These are phyloP conservation scores for Stegana nigrithorax DNA, from an alignment of 2,888 invertebrate species.

Conservation along the genomic window DNA sequence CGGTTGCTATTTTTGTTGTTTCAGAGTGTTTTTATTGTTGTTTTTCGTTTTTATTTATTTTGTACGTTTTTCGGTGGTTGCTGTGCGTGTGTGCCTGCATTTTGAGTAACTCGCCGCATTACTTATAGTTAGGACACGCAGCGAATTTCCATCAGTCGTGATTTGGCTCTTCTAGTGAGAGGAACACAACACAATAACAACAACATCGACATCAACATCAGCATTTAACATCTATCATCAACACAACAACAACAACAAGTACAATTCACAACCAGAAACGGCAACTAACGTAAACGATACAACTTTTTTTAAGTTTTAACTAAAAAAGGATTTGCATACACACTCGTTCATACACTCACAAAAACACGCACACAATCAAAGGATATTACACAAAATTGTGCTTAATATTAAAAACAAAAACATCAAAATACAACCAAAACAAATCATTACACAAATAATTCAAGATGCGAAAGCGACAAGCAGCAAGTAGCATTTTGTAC, in stretches of 20 bases:
- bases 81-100: not conserved
- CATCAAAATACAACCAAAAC: no score
- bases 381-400: not conserved
- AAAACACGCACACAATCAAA: not conserved
- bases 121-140: constrained; percentile 62
- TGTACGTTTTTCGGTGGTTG: no score
- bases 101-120: constrained; percentile 29
- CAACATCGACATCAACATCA: no score
- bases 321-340: constrained; percentile 34
- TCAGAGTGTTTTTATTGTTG: not conserved
- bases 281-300: not conserved
- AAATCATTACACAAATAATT: no score
- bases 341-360: constrained; percentile 9
- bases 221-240: constrained; percentile 11
- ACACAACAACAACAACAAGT: constrained; percentile 27
- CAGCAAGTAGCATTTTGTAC: not conserved
- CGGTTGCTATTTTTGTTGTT: not conserved
- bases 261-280: constrained; percentile 14
- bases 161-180: constrained; percentile 67
- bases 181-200: constrained; percentile 47
- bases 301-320: constrained; percentile 18
- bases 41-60: no score
- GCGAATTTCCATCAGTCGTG: constrained; percentile 68
- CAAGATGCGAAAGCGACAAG: no score
- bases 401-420: no score